phyloP scores from a whole-genome alignment of 2,113 vertebrate species.

The Hydropotes inermis region DNA sequence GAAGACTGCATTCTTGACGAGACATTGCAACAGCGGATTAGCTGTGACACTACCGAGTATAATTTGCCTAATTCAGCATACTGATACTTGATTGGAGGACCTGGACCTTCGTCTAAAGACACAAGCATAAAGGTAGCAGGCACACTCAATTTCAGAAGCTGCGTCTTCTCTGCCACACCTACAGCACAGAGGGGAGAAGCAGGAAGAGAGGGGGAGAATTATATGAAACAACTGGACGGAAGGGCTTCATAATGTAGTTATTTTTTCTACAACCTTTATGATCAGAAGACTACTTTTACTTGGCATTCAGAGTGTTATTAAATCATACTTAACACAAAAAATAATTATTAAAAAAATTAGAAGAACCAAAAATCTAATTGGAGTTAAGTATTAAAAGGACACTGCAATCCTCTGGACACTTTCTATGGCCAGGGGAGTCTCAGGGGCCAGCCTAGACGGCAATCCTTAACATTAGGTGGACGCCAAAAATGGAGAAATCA shows the following conservation, averaged over 20 bases:
- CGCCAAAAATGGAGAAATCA: background rate
- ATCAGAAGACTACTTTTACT: background rate
- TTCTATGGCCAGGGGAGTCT: background rate
- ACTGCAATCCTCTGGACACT: background rate
- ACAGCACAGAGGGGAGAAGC: background rate
- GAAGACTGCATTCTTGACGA: conserved; percentile 98
- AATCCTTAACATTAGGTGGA: background rate
- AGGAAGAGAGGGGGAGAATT: background rate
- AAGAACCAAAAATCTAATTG: background rate
- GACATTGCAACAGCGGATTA: conserved; percentile 98
- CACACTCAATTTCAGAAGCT: conserved; percentile 96
- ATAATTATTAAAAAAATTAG: background rate
- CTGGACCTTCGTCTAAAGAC: conserved; percentile 97
- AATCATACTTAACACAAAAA: background rate
- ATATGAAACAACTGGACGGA: conserved; percentile 7
- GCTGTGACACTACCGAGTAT: conserved; percentile 97
- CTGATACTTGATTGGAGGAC: conserved; percentile 99
- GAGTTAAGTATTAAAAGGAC: background rate
- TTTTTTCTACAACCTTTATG: background rate
- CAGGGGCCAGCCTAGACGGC: background rate
- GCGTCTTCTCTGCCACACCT: conserved; percentile 98
- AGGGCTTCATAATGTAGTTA: background rate
- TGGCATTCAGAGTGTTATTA: conserved; percentile 1
- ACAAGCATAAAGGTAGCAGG: conserved; percentile 99
- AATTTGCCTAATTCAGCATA: conserved; percentile 98